A percentile compares a stretch with the other conserved stretches of the same genome.
Conservation (phyloP, 2,113 vertebrate genomes). For the Micromys minutus region DNA sequence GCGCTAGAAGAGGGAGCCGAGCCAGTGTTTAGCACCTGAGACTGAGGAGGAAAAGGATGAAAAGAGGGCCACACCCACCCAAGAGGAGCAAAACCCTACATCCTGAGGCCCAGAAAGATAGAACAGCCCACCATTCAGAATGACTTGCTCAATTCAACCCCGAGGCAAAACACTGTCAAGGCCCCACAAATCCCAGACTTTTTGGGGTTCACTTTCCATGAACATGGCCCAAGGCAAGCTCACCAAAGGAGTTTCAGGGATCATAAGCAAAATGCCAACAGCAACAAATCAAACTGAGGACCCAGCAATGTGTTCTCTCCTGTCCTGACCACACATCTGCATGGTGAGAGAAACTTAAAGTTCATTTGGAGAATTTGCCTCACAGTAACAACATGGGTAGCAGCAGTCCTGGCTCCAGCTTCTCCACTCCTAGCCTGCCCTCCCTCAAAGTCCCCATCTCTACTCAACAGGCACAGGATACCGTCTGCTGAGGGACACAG, state of each 20-base stretch:
- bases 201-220: not conserved
- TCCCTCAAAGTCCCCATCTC: not conserved
- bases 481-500: not conserved
- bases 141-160: not conserved
- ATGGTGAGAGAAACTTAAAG: not conserved
- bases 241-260: not conserved
- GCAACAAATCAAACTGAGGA: not conserved
- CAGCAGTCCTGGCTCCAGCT: not conserved
- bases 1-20: not conserved
- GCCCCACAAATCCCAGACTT: not conserved
- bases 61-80: not conserved
- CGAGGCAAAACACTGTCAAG: not conserved
- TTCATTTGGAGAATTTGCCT: not conserved
- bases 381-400: not conserved
- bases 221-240: not conserved
- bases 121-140: not conserved
- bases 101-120: accelerated
- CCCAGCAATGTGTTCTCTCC: not conserved
- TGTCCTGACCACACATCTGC: not conserved
- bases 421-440: not conserved
- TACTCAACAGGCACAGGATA: accelerated
- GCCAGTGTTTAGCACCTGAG: not conserved
- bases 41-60: not conserved
- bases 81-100: not conserved
- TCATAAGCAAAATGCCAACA: not conserved